These are phyloP conservation scores for Hesperophylax magnus DNA, from an alignment of 1,140 invertebrate species.

Conservation along the genomic window DNA sequence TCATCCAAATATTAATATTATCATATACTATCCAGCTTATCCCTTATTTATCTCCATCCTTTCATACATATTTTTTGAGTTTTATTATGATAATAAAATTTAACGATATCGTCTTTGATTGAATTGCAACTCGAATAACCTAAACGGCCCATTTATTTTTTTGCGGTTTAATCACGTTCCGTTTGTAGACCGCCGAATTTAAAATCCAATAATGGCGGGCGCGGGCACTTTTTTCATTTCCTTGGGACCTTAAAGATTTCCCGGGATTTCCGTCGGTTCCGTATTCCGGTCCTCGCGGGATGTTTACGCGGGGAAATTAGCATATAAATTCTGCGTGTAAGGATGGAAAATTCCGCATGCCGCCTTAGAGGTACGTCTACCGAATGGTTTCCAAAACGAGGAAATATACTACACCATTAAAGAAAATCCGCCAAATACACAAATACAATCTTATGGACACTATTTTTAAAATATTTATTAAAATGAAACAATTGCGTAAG, in stretches of 20 bases:
- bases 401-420: background rate
- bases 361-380: background rate
- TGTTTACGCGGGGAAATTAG: conserved; percentile 39
- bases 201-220: background rate
- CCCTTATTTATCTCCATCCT: background rate
- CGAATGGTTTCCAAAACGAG: background rate
- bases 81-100: no score
- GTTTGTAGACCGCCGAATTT: background rate
- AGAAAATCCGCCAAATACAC: background rate
- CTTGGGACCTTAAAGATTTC: background rate
- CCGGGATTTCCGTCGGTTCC: background rate
- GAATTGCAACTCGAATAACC: background rate
- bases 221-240: conserved; percentile 6
- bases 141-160: background rate
- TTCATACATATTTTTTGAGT: no score
- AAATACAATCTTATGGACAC: background rate
- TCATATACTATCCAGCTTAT: background rate
- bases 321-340: conserved; percentile 29
- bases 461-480: no score
- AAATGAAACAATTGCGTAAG: background rate
- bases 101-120: background rate
- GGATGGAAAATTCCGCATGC: background rate
- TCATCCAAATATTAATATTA: no score
- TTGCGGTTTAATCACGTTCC: background rate
- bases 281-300: background rate